Conservation (phyloP, 2,888 invertebrate species). For the Globia sparganii region DNA sequence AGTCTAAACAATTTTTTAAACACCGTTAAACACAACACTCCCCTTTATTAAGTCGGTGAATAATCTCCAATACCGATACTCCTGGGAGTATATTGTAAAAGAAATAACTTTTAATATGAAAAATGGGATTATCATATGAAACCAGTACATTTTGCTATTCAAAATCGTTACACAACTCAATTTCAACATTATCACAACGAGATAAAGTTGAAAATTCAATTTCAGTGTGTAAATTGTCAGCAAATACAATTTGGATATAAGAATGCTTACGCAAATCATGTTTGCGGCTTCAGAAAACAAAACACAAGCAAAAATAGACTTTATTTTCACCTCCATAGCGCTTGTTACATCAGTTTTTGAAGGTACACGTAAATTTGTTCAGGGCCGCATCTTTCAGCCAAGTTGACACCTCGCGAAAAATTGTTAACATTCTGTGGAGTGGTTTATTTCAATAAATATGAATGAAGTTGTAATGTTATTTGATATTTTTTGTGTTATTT, state of each 20-base stretch:
- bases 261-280: constrained; percentile 62
- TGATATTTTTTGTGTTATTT: constrained; percentile 70
- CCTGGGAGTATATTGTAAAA: constrained; percentile 73
- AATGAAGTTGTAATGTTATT: constrained; percentile 74
- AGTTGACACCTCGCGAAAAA: constrained; percentile 75
- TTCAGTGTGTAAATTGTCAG: constrained; percentile 42
- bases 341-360: not conserved
- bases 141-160: constrained; percentile 56
- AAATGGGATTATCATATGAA: constrained; percentile 88
- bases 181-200: not conserved
- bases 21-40: constrained; percentile 63
- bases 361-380: constrained; percentile 38
- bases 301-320: constrained; percentile 10
- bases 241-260: constrained; percentile 62
- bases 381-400: constrained; percentile 69
- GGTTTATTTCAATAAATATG: constrained; percentile 79
- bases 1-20: constrained; percentile 63
- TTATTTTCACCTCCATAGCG: accelerated
- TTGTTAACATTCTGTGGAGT: constrained; percentile 75
- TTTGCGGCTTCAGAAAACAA: constrained; percentile 11
- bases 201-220: constrained; percentile 44
- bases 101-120: constrained; percentile 89
- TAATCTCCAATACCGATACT: constrained; percentile 69
- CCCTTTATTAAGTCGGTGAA: constrained; percentile 64
- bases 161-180: constrained; percentile 45